Conservation (phyloP, 1,140 invertebrate genomes). For the Drepana arcuata region DNA sequence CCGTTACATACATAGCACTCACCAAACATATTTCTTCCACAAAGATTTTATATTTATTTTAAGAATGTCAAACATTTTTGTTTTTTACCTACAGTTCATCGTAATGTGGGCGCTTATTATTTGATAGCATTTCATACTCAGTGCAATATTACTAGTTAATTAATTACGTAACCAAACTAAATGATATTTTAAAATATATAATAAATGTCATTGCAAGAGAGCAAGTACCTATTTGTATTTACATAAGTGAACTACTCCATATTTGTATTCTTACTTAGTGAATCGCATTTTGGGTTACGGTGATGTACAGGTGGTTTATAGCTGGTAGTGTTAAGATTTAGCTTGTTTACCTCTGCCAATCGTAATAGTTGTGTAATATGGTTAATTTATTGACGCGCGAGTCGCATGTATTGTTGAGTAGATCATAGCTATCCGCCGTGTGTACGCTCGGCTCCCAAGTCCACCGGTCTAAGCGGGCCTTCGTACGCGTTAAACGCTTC, state of each 20-base stretch:
- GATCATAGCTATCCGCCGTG: slow-evolving; percentile 69
- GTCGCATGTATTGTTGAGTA: slow-evolving; percentile 62
- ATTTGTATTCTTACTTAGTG: slow-evolving; percentile 55
- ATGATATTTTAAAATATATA: slow-evolving; percentile 71
- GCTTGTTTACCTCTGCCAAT: slow-evolving; percentile 73
- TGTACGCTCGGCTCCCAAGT: slow-evolving; percentile 27
- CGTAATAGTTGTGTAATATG: slow-evolving; percentile 69
- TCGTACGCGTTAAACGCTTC: slow-evolving; percentile 32
- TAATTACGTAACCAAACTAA: slow-evolving; percentile 75
- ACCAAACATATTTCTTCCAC: slow-evolving; percentile 61
- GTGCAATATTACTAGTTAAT: slow-evolving; percentile 78
- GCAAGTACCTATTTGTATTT: slow-evolving; percentile 72
- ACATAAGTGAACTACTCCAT: slow-evolving; percentile 67
- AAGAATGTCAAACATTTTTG: slow-evolving; percentile 60
- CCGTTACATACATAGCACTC: slow-evolving; percentile 49
- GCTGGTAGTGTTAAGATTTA: slow-evolving; percentile 68
- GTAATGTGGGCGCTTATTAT: slow-evolving; percentile 70
- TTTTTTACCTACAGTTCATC: slow-evolving; percentile 40
- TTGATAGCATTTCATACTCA: slow-evolving; percentile 73
- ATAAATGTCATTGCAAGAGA: slow-evolving; percentile 62
- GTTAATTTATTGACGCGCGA: slow-evolving; percentile 70
- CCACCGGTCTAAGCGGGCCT: too few species aligned
- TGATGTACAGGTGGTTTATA: slow-evolving; percentile 69
- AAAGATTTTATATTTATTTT: slow-evolving; percentile 67
- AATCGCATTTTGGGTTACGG: slow-evolving; percentile 69